Base-by-base conservation (phyloP, 2,797 vertebrate species). In the Girardinus metallicus region DNA sequence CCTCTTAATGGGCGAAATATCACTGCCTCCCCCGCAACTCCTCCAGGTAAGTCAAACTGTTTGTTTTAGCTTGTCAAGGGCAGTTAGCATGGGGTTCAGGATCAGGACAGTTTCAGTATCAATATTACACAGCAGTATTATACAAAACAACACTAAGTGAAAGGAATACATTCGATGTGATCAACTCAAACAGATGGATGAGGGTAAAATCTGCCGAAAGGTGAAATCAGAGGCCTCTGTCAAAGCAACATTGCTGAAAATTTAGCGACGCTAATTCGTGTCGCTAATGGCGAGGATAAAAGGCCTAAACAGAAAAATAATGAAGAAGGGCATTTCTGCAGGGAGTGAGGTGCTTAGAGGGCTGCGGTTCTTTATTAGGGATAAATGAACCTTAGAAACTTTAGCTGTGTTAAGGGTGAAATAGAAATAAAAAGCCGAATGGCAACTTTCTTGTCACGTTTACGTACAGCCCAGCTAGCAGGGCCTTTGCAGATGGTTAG, bases 1-100 rank as follows among this genome's bases (percentile, higher is more conserved):
- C 0, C n/a, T 0, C 90, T 93, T 0, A 72, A 87, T 16, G 41
- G 39, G 8, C 91, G 93, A 2, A 4, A 43, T 0, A 84, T 95
- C 3, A 93, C 13, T 55, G 85, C 90, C 3, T 95, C 94, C 9
- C 82, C 89, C 43, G 86, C 76, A n/a, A 79, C 87, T 31, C 8
- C 64, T 29, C 1, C 77, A 4, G 44, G 91, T 92, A 80, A 88
- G 89, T 91, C 39, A 4, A 26, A 43, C 47, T 0, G 47, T 49
- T 49, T 39, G 34, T 41, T 66, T 39, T 39, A 41, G 62, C 18
- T 39, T 23, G 34, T 36, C 60, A 62, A 62, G 60, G 60, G 5
- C 60, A 36, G 16, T 23, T 66, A 23, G 10, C 18, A 9, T 39
- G 21, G 2, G 1, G 36, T 68, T 41, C 36, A 23, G 36, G 64